Base-by-base conservation (phyloP, 2,113 vertebrate species). In the Elephas maximus region DNA sequence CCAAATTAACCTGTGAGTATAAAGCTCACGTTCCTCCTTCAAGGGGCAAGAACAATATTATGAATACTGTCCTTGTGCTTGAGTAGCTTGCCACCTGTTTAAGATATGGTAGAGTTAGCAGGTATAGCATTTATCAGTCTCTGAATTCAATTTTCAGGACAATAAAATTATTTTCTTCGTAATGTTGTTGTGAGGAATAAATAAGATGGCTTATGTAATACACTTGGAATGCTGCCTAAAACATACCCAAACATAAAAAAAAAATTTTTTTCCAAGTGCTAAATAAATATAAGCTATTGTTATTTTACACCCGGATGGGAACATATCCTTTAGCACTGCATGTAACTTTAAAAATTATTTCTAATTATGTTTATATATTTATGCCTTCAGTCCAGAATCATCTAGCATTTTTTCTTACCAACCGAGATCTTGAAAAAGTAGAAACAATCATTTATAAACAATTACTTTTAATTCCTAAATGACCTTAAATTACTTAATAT, bases 311-410 rank as follows among this genome's bases (percentile, higher is more conserved):
- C 18, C 77, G 23, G 63, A 24, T 60, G 8, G 17, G 48, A 92
- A 84, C 24, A 45, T 45, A 41, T 12, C 86, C 73, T 91, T 20
- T 67, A 84, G 10, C 2, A 83, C 48, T 82, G 57, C 8, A 65
- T 53, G n/a, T 48, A 81, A 37, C 41, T 91, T 83, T 92, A 30
- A 88, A 90, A 85, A 77, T 57, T 83, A 91, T 92, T 77, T 91
- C 48, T 51, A 88, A 44, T 77, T 92, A 91, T 17, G 24, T n/a
- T 78, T 81, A 65, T 60, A 83, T 86, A 90, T 94, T 96, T 15
- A 30, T 48, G 82, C 30, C 26, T 86, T 69, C 10, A 69, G 2
- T 62, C 8, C 45, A 93, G 18, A 79, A 88, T 44, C 14, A 78
- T 1, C 12, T 57, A 85, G 4, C 6, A 41, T 67, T 90, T 83